Conservation (phyloP, 2,888 invertebrate species). For the Noctua janthina region DNA sequence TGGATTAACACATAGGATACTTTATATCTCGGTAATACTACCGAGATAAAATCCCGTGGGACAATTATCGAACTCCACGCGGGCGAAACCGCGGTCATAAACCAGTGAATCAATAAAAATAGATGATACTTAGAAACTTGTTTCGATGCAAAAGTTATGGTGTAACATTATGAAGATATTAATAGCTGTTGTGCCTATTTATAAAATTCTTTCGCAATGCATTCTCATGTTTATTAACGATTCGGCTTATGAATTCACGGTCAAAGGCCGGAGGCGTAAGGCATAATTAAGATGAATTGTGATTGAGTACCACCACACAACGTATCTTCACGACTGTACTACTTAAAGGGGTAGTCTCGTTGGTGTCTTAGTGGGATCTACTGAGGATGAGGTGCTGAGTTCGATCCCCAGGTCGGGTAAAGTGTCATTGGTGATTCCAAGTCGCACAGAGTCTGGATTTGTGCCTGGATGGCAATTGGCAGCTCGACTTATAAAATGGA, state of each 20-base stretch:
- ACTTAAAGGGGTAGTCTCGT: not conserved
- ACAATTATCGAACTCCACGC: no score
- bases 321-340: not conserved
- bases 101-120: no score
- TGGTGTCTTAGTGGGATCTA: no score
- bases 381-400: not conserved
- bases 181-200: constrained; percentile 2
- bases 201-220: not conserved
- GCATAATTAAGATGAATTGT: not conserved
- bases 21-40: no score
- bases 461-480: no score
- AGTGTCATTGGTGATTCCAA: no score
- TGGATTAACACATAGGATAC: no score
- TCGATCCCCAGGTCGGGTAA: no score
- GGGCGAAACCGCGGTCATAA: no score
- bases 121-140: not conserved
- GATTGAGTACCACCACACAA: not conserved
- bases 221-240: not conserved
- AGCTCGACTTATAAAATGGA: no score
- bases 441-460: no score
- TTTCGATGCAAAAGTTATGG: not conserved
- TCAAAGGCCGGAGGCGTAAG: constrained; percentile 2
- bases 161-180: not conserved
- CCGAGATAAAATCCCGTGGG: no score
- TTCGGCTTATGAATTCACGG: not conserved